Evolutionary conservation across 2,797 vertebrate genomes (phyloP), one percentile per base, ranked within the genome.

Genomic region (Urophycis tenuis): DNA sequence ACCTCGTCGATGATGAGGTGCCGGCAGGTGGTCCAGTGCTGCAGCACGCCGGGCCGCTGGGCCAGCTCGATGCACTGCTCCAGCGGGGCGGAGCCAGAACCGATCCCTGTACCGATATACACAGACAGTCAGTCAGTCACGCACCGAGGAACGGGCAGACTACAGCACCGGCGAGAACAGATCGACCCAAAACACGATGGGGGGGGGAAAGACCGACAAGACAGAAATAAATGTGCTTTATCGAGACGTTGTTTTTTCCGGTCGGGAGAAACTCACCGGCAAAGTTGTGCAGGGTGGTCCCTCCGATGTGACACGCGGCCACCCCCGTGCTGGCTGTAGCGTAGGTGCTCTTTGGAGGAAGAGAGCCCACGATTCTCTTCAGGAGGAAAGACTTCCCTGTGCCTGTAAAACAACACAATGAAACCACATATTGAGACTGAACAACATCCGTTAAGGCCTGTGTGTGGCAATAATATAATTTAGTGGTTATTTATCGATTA

Each of bases 311-410:
- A 82, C 96, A 98, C 0, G 97, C 97, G 0, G 97, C 97, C 75
- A 97, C 95, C 70, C 97, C 97, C 0, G 97, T 99, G 87, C 97
- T 99, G 77, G 97, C 97, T 2, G 97, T 99, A 4, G 95, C 93
- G 4, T 94, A 98, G 0, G 96, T 99, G 91, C 95, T 92, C 77
- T 95, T 95, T 0, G 97, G 97, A 73, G 97, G 96, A 74, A 99
- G 93, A 19, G 96, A 98, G 11, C 97, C 96, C 39, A 98, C 88
- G 74, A 99, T 97, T 78, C 92, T 95, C 89, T 96, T 98, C 84
- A 99, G 90, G 53, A 99, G 81, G 79, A 95, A 99, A 0, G 97
- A 99, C 85, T 99, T 99, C 11, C 97, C 97, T 0, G 97, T 98
- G 3, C 97, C 97, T 99, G 79, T 19, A 49, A 29, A 64, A 53